Conservation (phyloP, 2,113 vertebrate species). For the Numenius arquata region DNA sequence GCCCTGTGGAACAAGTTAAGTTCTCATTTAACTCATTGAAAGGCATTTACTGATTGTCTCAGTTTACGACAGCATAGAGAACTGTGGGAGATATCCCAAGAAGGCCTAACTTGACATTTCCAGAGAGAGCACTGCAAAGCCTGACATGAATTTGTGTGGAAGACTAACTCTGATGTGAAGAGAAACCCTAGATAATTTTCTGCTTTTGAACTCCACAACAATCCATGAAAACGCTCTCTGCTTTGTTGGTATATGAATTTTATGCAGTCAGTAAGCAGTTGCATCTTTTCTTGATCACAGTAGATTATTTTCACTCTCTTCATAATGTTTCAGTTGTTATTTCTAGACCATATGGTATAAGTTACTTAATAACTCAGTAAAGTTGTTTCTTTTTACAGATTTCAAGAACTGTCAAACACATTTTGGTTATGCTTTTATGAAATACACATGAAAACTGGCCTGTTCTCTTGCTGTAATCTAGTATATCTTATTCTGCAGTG, state of each 20-base stretch:
- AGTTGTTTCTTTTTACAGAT: neutral
- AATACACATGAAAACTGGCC: neutral
- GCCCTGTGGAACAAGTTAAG: neutral
- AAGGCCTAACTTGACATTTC: accelerated
- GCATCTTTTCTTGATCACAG: neutral
- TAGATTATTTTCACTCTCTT: neutral
- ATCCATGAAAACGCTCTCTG: neutral
- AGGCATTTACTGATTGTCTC: neutral
- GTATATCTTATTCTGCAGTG: neutral
- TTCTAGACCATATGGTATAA: neutral
- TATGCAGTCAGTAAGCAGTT: neutral
- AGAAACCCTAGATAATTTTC: neutral
- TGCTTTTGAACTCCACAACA: neutral
- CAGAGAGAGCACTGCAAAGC: neutral
- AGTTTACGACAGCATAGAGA: neutral
- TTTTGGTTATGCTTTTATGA: neutral
- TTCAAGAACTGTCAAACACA: too few relatives aligned
- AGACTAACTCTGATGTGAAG: neutral
- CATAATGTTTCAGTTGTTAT: neutral
- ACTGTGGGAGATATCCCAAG: neutral
- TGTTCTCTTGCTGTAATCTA: neutral
- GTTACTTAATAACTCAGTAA: neutral
- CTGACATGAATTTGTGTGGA: neutral
- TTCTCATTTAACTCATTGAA: neutral
- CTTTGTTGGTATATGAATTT: neutral